Base-by-base conservation (phyloP, 2,888 invertebrate species). In the Xiphydria camelus region DNA sequence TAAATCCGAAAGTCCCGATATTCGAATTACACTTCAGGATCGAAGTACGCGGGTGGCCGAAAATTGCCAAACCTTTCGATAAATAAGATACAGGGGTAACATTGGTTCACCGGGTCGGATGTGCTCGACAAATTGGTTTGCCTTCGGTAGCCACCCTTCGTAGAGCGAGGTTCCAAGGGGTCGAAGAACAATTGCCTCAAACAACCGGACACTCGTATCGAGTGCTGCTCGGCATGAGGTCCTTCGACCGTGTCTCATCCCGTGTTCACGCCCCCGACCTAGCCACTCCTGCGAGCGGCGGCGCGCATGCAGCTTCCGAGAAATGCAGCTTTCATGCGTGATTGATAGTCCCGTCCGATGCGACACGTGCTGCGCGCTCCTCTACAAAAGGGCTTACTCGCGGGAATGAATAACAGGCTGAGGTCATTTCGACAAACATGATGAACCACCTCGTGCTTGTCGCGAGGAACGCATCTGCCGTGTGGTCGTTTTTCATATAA, bases 341-440 rank as follows among this genome's bases (percentile, higher is more conserved):
- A 62, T 59, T 53, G 60, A 63, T 61, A 51, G 50, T 38, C 32
- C 50, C 49, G 52, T 58, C 50, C 43, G 43, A 49, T 52, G 45
- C 61, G 62, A 61, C 62, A 59, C 58, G 59, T 60, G 59, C 61
- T 61, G 55, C 56, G 62, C 59, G 49, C 58, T 49, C 46, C 44
- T 43, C n/a, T 17, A 35, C 23, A 17, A 6, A 32, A n/a, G 22
- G 45, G 31, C 40, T 39, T 31, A 42, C 32, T 29, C 14, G 14
- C 15, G 6, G 5, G 15, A 29, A 29, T 29, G 12, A 14, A 29
- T 29, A 29, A 29, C 10, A n/a, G 44, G 34, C 26, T 38, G 14
- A 38, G 48, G 57, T 55, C 57, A 62, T 62, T 62, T 53, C 38
- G 46, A 49, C 35, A 51, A 49, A 51, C 53, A 41, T 45, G 34